phyloP scores from a whole-genome alignment of 2,888 invertebrate genomes.

The Dione vanillae region DNA sequence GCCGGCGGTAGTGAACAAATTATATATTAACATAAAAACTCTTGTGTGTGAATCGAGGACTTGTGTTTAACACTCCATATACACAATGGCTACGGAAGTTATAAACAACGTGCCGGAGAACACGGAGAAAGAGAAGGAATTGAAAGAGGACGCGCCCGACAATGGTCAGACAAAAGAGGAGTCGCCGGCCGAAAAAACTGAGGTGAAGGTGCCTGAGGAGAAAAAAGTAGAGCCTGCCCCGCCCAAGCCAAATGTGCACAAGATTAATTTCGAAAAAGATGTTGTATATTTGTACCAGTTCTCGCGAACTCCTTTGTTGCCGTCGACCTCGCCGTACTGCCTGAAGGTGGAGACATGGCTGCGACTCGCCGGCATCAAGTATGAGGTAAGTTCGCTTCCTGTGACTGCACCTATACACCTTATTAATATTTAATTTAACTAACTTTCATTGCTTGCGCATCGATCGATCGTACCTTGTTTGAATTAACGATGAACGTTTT shows the following conservation, averaged over 20 bases:
- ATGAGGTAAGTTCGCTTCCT: constrained; percentile 89
- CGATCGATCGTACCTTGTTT: constrained; percentile 48
- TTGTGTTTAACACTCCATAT: constrained; percentile 46
- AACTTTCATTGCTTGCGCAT: constrained; percentile 52
- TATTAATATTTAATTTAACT: constrained; percentile 31
- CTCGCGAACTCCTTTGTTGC: constrained; percentile 94
- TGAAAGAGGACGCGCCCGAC: constrained; percentile 82
- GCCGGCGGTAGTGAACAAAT: constrained; percentile 53
- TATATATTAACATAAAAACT: constrained; percentile 27
- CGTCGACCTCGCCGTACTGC: constrained; percentile 96
- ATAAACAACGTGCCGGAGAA: constrained; percentile 88
- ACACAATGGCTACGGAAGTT: constrained; percentile 90
- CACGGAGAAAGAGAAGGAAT: constrained; percentile 85
- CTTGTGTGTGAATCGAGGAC: constrained; percentile 55
- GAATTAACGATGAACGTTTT: constrained; percentile 27
- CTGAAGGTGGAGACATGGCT: constrained; percentile 98
- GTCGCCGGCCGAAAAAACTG: constrained; percentile 75
- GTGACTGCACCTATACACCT: constrained; percentile 25
- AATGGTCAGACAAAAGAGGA: constrained; percentile 77
- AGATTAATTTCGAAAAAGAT: constrained; percentile 95
- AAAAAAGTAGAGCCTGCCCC: constrained; percentile 87
- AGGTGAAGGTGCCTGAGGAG: constrained; percentile 73
- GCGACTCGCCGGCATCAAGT: constrained; percentile 94
- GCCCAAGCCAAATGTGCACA: constrained; percentile 93
- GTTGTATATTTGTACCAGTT: constrained; percentile 97